Base-by-base conservation (phyloP, 2,888 invertebrate species). In the Phyto melanocephala region DNA sequence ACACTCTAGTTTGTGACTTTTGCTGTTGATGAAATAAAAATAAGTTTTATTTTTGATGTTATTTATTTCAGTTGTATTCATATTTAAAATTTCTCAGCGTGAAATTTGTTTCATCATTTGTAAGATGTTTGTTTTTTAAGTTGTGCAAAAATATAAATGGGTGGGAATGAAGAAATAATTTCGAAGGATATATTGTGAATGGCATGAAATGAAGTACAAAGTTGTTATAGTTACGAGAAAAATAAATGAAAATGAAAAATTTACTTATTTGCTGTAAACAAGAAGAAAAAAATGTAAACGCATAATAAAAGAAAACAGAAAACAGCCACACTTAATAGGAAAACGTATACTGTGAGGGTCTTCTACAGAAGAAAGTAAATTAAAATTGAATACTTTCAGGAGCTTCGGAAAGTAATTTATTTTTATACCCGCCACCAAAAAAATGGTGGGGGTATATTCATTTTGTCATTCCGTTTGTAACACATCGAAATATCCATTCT, bases 41-140 rank as follows among this genome's bases (percentile, higher is more conserved):
- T n/a, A 42, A 62, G 24, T 22, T 56, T 35, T 40, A 24, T 56
- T 60, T 37, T 68, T 50, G 28, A 20, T 67, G 37, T 28, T 58
- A 11, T 81, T 71, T 58, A 24, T 72, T 54, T 52, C 45, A 70
- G 45, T 75, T 76, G 52, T 60, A 62, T 79, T 82, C 71, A 76
- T 79, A 79, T 82, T 82, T 79, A 75, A 82, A 79, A 75, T 79
- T 82, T 82, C 82, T 76, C 82, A 82, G 82, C 79, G 75, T 82
- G 82, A 82, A 75, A 79, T 82, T 82, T 79, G 82, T 82, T 82
- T 76, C 82, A 76, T 76, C 75, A 82, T 82, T 82, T 79, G 71
- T 71, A 82, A 71, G 82, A 82, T 75, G 75, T 82, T 79, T 79
- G 52, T 75, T 71, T 79, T 67, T 54, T 40, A 47, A 75, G 37